These are phyloP conservation scores for Drosophila mettleri DNA, from an alignment of 2,888 invertebrate species.

Conservation along the genomic window DNA sequence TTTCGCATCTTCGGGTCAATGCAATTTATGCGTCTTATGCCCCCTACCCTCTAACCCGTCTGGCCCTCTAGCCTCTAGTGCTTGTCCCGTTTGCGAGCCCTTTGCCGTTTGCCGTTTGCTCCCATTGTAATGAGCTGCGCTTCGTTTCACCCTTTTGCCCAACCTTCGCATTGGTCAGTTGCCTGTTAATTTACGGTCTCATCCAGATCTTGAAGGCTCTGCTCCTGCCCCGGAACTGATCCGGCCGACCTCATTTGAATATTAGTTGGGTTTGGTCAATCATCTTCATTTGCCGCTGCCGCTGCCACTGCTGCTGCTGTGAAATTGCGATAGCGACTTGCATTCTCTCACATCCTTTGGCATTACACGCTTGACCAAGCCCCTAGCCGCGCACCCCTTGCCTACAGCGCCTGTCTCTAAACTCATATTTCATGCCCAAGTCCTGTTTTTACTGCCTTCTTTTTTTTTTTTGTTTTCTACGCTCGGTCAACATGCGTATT, in stretches of 20 bases:
- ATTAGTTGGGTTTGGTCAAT: slow-evolving; percentile 77
- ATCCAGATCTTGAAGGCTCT: slow-evolving; percentile 17
- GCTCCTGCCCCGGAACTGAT: slow-evolving; percentile 53
- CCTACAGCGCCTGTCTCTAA: slow-evolving; percentile 30
- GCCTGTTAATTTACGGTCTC: slow-evolving; percentile 52
- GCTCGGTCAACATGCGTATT: slow-evolving; percentile 63
- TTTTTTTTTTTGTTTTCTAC: neutral
- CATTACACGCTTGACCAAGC: slow-evolving; percentile 80
- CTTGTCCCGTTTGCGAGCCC: slow-evolving; percentile 5
- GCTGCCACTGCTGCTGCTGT: slow-evolving; percentile 67
- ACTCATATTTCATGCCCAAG: slow-evolving; percentile 63
- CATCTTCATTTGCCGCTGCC: slow-evolving; percentile 64
- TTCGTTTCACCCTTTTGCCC: slow-evolving; percentile 43
- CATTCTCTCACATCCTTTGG: slow-evolving; percentile 73
- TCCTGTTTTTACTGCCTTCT: slow-evolving; percentile 32
- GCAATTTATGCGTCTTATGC: slow-evolving; percentile 51
- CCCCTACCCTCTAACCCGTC: slow-evolving; percentile 10
- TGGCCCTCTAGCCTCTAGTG: slow-evolving; percentile 2
- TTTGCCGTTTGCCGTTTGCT: slow-evolving; percentile 55
- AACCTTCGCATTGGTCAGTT: slow-evolving; percentile 53
- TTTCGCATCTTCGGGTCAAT: slow-evolving; percentile 45
- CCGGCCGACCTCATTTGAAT: slow-evolving; percentile 79
- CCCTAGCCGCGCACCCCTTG: neutral
- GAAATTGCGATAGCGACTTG: slow-evolving; percentile 47
- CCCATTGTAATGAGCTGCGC: slow-evolving; percentile 66